Percentiles rank a stretch among this genome's conserved stretches.
Evolutionary conservation across 2,113 vertebrate genomes (phyloP).

Genomic region (Zosterops pallidus): DNA sequence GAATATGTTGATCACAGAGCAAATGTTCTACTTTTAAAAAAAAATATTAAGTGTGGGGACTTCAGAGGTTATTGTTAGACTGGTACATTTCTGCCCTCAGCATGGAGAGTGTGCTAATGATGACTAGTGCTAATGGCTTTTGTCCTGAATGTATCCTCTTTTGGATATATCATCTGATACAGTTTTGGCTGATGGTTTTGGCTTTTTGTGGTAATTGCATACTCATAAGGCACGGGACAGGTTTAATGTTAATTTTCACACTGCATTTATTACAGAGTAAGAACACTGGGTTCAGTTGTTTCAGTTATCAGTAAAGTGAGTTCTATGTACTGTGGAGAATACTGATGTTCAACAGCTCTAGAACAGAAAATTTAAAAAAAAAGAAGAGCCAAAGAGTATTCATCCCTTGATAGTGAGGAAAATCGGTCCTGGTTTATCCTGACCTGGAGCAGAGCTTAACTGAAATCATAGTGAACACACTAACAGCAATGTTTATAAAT

Average conservation of each 20-base stretch:
- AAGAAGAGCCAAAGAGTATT: neutral
- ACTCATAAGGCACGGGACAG: neutral
- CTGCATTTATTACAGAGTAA: neutral
- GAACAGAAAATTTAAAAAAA: neutral
- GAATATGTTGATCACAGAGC: neutral
- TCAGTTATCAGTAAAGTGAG: neutral
- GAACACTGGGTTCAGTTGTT: neutral
- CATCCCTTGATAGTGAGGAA: neutral
- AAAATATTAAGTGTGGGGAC: neutral
- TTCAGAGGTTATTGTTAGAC: neutral
- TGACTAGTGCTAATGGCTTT: neutral
- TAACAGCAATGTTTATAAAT: neutral
- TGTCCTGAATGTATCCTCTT: neutral
- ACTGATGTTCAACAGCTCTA: neutral
- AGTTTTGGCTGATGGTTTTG: neutral
- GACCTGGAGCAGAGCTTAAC: conserved; percentile 10
- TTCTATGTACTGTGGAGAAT: neutral
- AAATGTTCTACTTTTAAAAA: neutral
- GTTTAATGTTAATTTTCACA: neutral
- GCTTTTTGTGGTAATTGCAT: neutral
- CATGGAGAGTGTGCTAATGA: accelerated
- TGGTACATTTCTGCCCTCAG: neutral
- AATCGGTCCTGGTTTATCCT: neutral
- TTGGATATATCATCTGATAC: neutral
- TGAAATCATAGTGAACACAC: neutral